Conservation (phyloP, 1,140 invertebrate genomes). For the Micrasema longulum region DNA sequence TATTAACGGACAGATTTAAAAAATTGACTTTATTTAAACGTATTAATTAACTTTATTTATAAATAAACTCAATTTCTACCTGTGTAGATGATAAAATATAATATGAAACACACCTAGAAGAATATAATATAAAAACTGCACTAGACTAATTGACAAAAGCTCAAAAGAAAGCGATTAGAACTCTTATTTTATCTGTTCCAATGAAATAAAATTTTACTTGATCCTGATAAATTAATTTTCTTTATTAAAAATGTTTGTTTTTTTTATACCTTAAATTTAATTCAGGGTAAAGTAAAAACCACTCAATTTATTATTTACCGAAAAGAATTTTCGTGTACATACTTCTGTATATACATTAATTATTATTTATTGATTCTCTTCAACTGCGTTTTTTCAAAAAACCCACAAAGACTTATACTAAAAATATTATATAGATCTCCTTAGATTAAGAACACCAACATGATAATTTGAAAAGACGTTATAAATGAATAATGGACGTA, state of each 20-base stretch:
- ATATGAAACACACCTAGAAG: constrained; percentile 51
- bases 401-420: constrained; percentile 45
- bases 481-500: constrained; percentile 39
- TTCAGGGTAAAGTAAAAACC: background rate
- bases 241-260: too few relatives aligned
- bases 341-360: constrained; percentile 30
- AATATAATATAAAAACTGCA: constrained; percentile 47
- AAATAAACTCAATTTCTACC: constrained; percentile 50
- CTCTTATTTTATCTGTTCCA: too few relatives aligned
- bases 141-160: constrained; percentile 48
- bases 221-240: too few relatives aligned
- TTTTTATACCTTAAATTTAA: too few relatives aligned
- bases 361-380: constrained; percentile 7
- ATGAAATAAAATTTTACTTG: too few relatives aligned
- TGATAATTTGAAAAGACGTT: constrained; percentile 16
- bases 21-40: constrained; percentile 52
- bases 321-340: too few relatives aligned
- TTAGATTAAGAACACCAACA: constrained; percentile 51
- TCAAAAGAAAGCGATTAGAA: constrained; percentile 43
- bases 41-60: constrained; percentile 41
- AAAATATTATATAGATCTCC: constrained; percentile 46
- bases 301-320: too few relatives aligned
- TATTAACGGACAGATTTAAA: constrained; percentile 47
- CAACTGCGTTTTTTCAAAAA: constrained; percentile 31
- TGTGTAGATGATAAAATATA: constrained; percentile 49